A percentile compares a stretch with the other conserved stretches of the same genome.
Evolutionary conservation across 1,140 invertebrate species (phyloP).

Genomic region (Glomeris maerens): DNA sequence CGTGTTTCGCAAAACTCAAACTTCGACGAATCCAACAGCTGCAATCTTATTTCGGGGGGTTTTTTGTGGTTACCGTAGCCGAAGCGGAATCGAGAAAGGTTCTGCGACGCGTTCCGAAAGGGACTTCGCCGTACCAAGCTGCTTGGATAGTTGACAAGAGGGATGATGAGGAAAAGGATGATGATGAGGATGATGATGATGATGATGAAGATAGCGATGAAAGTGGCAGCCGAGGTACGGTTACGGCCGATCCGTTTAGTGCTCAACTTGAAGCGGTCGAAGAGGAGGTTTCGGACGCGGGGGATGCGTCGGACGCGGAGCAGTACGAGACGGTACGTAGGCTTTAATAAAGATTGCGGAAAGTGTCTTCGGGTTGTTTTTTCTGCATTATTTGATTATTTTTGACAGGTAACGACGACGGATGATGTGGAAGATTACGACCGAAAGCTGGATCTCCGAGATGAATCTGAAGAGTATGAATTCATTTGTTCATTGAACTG

Average conservation of each 20-base stretch:
- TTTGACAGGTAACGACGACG: neutral
- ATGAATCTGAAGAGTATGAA: constrained; percentile 50
- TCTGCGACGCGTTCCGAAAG: constrained; percentile 74
- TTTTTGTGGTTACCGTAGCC: constrained; percentile 16
- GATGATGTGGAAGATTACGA: constrained; percentile 25
- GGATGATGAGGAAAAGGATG: constrained; percentile 27
- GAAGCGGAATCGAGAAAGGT: constrained; percentile 36
- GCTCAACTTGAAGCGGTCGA: constrained; percentile 14
- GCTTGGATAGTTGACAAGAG: constrained; percentile 79
- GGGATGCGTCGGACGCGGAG: constrained; percentile 13
- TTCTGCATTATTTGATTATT: constrained; percentile 2
- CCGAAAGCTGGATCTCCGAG: constrained; percentile 32
- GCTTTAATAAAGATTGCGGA: neutral
- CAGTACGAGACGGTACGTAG: constrained; percentile 15
- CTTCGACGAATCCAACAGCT: neutral
- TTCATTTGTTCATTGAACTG: no score
- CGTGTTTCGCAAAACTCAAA: neutral
- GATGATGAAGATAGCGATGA: constrained; percentile 25
- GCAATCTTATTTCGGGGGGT: neutral
- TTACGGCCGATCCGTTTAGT: constrained; percentile 13
- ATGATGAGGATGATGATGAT: constrained; percentile 20
- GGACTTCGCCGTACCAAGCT: constrained; percentile 91
- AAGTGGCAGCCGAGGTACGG: constrained; percentile 11
- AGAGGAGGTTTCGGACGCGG: neutral
- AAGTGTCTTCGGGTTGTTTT: constrained; percentile 3